Evolutionary conservation across 2,888 invertebrate genomes (phyloP), one percentile per base, ranked within the genome.

Genomic region (Abrostola tripartita): DNA sequence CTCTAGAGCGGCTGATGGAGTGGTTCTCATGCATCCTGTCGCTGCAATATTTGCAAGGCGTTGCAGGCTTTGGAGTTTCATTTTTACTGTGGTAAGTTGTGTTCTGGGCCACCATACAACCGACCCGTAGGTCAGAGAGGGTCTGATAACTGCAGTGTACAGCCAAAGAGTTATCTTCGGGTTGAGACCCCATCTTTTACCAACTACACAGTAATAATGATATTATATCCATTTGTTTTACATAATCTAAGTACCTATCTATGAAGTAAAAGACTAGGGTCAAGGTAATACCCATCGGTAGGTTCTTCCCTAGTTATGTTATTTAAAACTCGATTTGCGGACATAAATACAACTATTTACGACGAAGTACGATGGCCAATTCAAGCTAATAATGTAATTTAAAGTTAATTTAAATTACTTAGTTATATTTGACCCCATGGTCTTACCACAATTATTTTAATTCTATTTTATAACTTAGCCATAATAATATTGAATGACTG

Each of bases 261-360:
- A 35, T 54, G 57, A 37, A 14, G n/a, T 50, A 72, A 12, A 51
- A 37, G 54, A 44, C 52, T 44, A 8, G 37, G 53, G 47, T 59
- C 59, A 71, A 68, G 74, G 62, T 40, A 42, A 40, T 14, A 11
- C n/a, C 37, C 6, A 35, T 8, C 5, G 5, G 36, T 14, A 40
- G 14, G 44, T 52, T 38, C 14, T 62, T 67, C 62, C 55, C 62
- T 24, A 49, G 40, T 14, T 41, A 58, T 40, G 40, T 52, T 63
- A 50, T 62, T 67, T 74, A 74, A 55, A 74, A 68, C 57, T 38
- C 24, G 12, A 58, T 61, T 71, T 74, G 68, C 44, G 52, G 58
- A 68, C 58, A 55, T 59, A 56, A 50, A 54, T 38, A 24, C 52
- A 51, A 66, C 49, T 49, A 56, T 41, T 38, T 54, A 50, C 11